phyloP scores from a whole-genome alignment of 2,113 vertebrate species.

The Tauraco erythrolophus region DNA sequence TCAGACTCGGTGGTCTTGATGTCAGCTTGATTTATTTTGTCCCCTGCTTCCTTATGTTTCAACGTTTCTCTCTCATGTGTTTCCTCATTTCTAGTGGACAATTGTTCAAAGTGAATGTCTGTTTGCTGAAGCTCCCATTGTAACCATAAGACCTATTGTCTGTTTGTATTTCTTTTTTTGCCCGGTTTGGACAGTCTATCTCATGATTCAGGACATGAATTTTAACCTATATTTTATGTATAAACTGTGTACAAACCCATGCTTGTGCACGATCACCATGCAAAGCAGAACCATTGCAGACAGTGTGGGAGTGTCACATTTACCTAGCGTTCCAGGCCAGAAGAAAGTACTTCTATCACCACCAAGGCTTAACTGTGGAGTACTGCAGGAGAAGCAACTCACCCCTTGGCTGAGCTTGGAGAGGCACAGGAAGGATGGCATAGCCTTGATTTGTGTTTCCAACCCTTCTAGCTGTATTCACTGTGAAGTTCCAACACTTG shows the following conservation, averaged over 20 bases:
- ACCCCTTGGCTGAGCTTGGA: not conserved
- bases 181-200: not conserved
- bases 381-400: not conserved
- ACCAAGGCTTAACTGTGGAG: not conserved
- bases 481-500: not conserved
- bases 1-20: not conserved
- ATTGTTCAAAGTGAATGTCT: not conserved
- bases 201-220: not conserved
- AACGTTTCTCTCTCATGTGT: not conserved
- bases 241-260: not conserved
- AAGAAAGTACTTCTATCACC: not conserved
- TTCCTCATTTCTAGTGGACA: not conserved
- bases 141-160: fast-evolving
- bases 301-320: fast-evolving
- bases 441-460: not conserved
- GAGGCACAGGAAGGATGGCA: not conserved
- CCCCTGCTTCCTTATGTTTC: not conserved
- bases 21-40: not conserved
- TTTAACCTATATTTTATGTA: not conserved
- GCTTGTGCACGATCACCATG: fast-evolving
- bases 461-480: not conserved
- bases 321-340: not conserved
- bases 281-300: not conserved
- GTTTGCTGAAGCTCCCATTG: not conserved
- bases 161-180: not conserved